Base-by-base conservation (phyloP, 2,113 vertebrate genomes). In the Cyrtonyx montezumae region DNA sequence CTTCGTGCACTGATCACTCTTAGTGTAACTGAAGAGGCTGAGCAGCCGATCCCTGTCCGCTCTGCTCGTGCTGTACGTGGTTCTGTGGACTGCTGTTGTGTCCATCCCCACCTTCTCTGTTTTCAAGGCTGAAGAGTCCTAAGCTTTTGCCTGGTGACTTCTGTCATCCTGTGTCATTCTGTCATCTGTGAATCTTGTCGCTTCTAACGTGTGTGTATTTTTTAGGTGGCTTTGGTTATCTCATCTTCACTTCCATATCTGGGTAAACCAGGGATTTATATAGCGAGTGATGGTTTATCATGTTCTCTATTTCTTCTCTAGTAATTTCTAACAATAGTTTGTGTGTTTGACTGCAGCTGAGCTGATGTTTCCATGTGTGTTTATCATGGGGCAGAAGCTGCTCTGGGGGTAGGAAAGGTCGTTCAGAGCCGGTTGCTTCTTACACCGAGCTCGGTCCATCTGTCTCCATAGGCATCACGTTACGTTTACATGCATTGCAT, bases 1-100 rank as follows among this genome's bases (percentile, higher is more conserved):
- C 20, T 49, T 55, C 10, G 2, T 43, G 15, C 36, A 0, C 12
- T 18, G 43, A 0, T 34, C 21, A 2, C 80, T 59, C 0, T 13
- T 4, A 61, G 40, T 65, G 49, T 15, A 10, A 7, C 9, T n/a
- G 26, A 20, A 42, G 61, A 34, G 15, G 2, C 21, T 15, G 34
- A 9, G 2, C 13, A 63, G 63, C 56, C 34, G 55, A 21, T 66
- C 34, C 73, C 61, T 68, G 42, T 23, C 68, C 11, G 0, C 15
- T 22, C 45, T 66, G 26, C 45, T 32, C 34, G 49, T 67, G 28
- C 79, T 63, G n/a, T 9, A 67, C 6, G 0, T 26, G 42, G 5
- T 3, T 77, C 66, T 74, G 20, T 32, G 4, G 21, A 4, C 5
- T 51, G 63, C 26, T 32, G 1, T 59, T 12, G 1, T 1, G 11